Conservation (phyloP, 2,113 vertebrate species). For the cattle (Bos taurus) region DNA sequence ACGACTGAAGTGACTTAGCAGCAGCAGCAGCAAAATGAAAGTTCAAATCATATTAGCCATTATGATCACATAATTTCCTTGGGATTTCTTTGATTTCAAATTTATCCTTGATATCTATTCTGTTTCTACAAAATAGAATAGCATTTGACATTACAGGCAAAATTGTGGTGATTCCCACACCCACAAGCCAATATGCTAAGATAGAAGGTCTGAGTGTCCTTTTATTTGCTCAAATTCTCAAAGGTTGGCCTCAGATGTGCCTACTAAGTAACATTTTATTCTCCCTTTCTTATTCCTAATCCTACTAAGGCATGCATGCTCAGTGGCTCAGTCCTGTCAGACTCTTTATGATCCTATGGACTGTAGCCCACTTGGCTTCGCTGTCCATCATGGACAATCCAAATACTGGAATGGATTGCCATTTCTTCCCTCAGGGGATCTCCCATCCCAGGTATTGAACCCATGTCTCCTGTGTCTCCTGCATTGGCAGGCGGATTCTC, state of each 20-base stretch:
- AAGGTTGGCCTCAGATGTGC: not conserved
- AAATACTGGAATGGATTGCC: not conserved
- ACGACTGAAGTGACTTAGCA: no score
- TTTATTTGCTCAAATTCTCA: not conserved
- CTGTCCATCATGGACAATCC: not conserved
- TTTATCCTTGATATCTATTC: not conserved
- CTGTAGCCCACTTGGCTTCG: not conserved
- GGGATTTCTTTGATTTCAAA: not conserved
- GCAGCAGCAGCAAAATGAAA: not conserved
- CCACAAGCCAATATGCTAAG: not conserved
- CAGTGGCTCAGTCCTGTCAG: not conserved
- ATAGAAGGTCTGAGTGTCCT: not conserved
- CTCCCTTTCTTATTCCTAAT: not conserved
- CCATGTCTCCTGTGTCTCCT: not conserved
- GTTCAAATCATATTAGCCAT: not conserved
- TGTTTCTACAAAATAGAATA: not conserved
- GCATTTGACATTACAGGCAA: not conserved
- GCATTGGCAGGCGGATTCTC: not conserved
- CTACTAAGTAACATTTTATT: not conserved
- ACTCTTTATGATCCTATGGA: not conserved
- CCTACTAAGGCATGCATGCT: not conserved
- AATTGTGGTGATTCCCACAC: not conserved
- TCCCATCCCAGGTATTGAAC: not conserved
- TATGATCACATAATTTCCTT: not conserved
- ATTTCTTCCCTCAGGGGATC: not conserved